phyloP scores from a whole-genome alignment of 2,888 invertebrate genomes.

The Adineta ricciae region DNA sequence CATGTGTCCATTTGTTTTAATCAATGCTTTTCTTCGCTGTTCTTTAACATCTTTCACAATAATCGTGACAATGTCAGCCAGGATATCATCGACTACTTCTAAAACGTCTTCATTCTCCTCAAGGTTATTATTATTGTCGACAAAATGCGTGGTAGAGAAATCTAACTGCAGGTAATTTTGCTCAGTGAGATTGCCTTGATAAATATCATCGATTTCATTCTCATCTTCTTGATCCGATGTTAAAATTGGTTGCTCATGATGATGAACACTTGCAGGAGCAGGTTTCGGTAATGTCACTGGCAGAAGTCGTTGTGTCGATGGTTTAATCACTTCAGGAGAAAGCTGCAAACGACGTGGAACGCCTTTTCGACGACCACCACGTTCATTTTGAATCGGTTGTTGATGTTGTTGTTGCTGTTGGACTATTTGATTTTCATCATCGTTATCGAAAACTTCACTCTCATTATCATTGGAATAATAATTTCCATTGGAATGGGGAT shows the following conservation, averaged over 20 bases:
- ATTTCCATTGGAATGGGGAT: neutral
- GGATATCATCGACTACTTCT: neutral
- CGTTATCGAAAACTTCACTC: neutral
- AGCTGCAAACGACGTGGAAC: slow-evolving; percentile 1
- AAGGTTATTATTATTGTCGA: neutral
- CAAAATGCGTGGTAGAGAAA: neutral
- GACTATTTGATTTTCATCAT: neutral
- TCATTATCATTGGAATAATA: neutral
- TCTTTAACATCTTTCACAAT: slow-evolving; percentile 1
- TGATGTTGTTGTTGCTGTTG: neutral
- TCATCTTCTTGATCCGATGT: neutral
- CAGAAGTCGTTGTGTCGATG: neutral
- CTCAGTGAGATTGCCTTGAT: neutral
- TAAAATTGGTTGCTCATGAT: neutral
- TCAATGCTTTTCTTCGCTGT: neutral
- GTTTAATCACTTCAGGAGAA: neutral
- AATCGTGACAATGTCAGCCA: neutral
- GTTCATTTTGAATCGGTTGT: neutral
- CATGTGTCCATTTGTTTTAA: neutral
- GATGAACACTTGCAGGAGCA: neutral
- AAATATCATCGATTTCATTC: neutral
- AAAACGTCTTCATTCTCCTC: neutral
- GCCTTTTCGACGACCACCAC: slow-evolving; percentile 2
- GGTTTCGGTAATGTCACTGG: neutral
- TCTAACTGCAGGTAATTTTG: neutral